Evolutionary conservation across 2,888 invertebrate genomes (phyloP).

Genomic region (Alviniconcha strummeri): DNA sequence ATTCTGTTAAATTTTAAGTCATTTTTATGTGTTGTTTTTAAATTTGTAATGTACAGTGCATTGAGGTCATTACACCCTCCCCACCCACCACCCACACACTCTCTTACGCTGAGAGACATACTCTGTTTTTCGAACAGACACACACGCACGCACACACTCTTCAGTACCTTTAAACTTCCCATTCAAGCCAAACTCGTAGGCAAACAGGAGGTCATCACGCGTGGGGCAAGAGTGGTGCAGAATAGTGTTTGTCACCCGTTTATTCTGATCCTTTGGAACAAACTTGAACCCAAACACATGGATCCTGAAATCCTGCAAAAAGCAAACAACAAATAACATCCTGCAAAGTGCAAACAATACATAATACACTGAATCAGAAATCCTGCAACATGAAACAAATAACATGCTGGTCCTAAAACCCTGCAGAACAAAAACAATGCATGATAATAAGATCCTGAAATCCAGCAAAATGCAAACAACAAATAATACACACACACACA

Average conservation of each 20-base stretch:
- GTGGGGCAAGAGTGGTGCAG: slow-evolving; percentile 92
- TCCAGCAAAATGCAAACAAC: not conserved
- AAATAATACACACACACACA: not conserved
- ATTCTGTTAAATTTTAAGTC: too few species aligned
- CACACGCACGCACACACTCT: not conserved
- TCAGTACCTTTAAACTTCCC: slow-evolving; percentile 40
- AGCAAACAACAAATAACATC: too few species aligned
- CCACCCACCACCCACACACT: too few species aligned
- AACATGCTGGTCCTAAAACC: not conserved
- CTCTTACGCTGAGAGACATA: not conserved
- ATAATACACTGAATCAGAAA: too few species aligned
- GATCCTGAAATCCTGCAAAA: slow-evolving; percentile 86
- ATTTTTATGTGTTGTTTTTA: too few species aligned
- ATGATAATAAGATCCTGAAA: too few species aligned
- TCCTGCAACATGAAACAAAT: not conserved
- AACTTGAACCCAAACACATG: slow-evolving; percentile 91
- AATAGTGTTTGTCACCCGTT: slow-evolving; percentile 86
- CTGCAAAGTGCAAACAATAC: too few species aligned
- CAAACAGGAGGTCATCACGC: slow-evolving; percentile 89
- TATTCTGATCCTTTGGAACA: slow-evolving; percentile 86
- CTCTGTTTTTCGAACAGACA: not conserved
- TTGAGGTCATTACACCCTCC: too few species aligned
- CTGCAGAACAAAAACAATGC: too few species aligned
- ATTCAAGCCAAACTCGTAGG: slow-evolving; percentile 81
- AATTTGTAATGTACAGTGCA: too few species aligned